Evolutionary conservation across 1,140 invertebrate species (phyloP).

Genomic region (Cherax quadricarinatus): DNA sequence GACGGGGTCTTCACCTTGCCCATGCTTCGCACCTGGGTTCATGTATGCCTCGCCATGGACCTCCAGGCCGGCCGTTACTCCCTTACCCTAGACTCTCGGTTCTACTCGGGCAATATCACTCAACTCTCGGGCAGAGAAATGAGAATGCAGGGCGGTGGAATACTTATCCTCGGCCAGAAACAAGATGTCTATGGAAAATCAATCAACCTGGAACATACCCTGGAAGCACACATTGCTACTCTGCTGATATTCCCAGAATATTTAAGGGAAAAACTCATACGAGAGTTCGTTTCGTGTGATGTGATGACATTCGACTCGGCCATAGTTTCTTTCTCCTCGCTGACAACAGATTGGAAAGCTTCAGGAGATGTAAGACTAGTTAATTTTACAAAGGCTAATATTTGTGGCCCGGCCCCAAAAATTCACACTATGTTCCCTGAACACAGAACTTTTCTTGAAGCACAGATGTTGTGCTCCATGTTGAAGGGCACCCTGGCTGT

Average conservation of each 20-base stretch:
- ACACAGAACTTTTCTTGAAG: constrained; percentile 43
- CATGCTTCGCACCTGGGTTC: constrained; percentile 47
- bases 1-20: not conserved
- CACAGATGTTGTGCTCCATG: constrained; percentile 59
- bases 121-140: not conserved
- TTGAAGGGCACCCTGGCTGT: constrained; percentile 61
- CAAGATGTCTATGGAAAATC: constrained; percentile 60
- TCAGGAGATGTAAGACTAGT: constrained; percentile 29
- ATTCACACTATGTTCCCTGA: constrained; percentile 66
- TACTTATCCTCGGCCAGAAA: constrained; percentile 67
- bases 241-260: constrained; percentile 33
- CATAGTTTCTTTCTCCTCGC: constrained; percentile 40
- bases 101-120: constrained; percentile 32
- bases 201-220: constrained; percentile 61
- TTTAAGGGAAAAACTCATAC: constrained; percentile 29
- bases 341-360: constrained; percentile 44
- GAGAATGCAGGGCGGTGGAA: constrained; percentile 54
- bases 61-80: constrained; percentile 30
- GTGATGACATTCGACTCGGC: not conserved
- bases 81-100: constrained; percentile 21
- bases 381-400: not conserved
- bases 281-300: constrained; percentile 47
- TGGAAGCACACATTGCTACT: constrained; percentile 62
- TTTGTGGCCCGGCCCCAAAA: constrained; percentile 24
- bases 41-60: constrained; percentile 61